Evolutionary conservation across 1,140 invertebrate genomes (phyloP).

Genomic region (Aleiodes sp.): DNA sequence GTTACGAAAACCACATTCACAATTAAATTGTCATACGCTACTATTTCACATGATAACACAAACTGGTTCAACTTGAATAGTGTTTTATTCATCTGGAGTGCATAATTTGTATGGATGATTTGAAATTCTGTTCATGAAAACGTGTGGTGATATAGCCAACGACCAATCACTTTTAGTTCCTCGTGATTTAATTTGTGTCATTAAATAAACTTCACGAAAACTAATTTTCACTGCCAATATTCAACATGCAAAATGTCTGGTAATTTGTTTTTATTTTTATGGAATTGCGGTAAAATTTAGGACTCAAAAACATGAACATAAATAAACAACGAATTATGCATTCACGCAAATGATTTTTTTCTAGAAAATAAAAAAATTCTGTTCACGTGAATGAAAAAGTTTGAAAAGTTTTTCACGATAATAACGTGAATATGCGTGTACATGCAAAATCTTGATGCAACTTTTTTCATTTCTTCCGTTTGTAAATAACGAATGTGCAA

Average conservation of each 20-base stretch:
- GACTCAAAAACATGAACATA: too few relatives aligned
- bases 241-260: too few relatives aligned
- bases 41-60: constrained; percentile 2
- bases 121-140: background rate
- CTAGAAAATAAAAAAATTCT: too few relatives aligned
- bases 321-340: too few relatives aligned
- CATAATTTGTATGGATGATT: background rate
- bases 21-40: constrained; percentile 21
- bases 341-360: too few relatives aligned
- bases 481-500: constrained; percentile 14
- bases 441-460: background rate
- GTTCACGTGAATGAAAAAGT: background rate
- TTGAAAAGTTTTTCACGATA: background rate
- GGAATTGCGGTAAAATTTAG: too few relatives aligned
- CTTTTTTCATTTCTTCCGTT: background rate
- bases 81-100: background rate
- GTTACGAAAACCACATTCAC: constrained; percentile 15
- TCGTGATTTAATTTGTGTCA: too few relatives aligned
- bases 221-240: too few relatives aligned
- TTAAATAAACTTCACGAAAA: too few relatives aligned
- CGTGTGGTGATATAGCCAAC: too few relatives aligned
- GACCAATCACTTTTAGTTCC: too few relatives aligned
- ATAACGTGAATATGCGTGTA: background rate
- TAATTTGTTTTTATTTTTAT: too few relatives aligned
- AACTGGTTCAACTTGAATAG: constrained; percentile 1